These are phyloP conservation scores for Drosophila neutralis DNA, from an alignment of 2,888 invertebrate species.

Conservation along the genomic window DNA sequence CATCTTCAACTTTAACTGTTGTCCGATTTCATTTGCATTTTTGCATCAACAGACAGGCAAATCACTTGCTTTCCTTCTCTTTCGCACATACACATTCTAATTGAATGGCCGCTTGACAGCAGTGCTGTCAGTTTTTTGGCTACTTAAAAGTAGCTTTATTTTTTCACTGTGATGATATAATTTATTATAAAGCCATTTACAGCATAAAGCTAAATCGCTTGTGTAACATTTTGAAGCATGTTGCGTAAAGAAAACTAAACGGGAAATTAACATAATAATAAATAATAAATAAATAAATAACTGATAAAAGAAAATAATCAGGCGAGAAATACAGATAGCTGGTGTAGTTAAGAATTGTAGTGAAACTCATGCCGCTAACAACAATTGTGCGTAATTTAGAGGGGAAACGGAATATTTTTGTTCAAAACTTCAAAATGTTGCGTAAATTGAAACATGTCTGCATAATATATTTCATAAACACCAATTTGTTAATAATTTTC, in stretches of 20 bases:
- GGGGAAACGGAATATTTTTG: background rate
- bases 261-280: background rate
- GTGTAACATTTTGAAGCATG: background rate
- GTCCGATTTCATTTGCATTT: constrained; percentile 60
- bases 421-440: background rate
- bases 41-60: constrained; percentile 40
- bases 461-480: background rate
- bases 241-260: background rate
- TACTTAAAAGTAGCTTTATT: background rate
- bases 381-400: background rate
- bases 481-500: background rate
- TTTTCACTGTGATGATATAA: background rate
- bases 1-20: constrained; percentile 22
- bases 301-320: background rate
- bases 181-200: background rate
- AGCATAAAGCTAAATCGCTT: background rate
- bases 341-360: background rate
- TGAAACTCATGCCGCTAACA: background rate
- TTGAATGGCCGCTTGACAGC: constrained; percentile 1
- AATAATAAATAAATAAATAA: too few species aligned
- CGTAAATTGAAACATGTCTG: background rate
- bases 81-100: background rate
- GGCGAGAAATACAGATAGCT: background rate
- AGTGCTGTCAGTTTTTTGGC: constrained; percentile 9
- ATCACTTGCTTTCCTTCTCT: constrained; percentile 15